Evolutionary conservation across 1,140 invertebrate genomes (phyloP).

Genomic region (Macrocentrus cingulum): DNA sequence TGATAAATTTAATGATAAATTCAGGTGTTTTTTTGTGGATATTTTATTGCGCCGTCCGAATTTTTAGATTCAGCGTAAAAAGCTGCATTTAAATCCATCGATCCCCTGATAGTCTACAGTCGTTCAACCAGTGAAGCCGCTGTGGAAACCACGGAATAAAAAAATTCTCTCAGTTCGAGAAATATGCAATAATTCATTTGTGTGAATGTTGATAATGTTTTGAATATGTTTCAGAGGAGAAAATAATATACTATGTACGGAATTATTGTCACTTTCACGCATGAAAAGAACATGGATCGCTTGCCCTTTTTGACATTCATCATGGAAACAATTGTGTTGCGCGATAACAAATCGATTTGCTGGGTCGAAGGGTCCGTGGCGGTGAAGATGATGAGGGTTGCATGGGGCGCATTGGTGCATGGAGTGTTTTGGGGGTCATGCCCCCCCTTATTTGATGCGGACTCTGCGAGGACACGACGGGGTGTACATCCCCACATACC

Average conservation of each 20-base stretch:
- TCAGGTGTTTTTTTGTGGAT: too few species aligned
- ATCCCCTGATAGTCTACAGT: too few species aligned
- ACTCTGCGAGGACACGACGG: slow-evolving; percentile 19
- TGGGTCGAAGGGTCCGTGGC: slow-evolving; percentile 14
- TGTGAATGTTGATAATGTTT: too few species aligned
- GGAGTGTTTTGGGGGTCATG: slow-evolving; percentile 20
- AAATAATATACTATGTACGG: not conserved
- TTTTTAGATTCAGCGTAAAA: too few species aligned
- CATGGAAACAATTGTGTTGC: slow-evolving; percentile 21
- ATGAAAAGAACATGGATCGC: not conserved
- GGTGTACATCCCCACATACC: slow-evolving; percentile 22
- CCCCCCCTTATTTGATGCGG: not conserved
- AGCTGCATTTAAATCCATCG: too few species aligned
- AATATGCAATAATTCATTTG: too few species aligned
- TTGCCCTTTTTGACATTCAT: slow-evolving; percentile 14
- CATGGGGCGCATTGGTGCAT: slow-evolving; percentile 23
- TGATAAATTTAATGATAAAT: too few species aligned
- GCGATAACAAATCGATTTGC: slow-evolving; percentile 29
- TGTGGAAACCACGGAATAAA: too few species aligned
- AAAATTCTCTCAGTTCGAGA: not conserved
- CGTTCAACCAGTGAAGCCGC: too few species aligned
- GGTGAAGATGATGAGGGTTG: slow-evolving; percentile 22
- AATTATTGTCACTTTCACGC: not conserved
- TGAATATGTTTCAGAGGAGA: not conserved
- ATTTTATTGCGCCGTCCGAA: too few species aligned